Evolutionary conservation across 2,113 vertebrate genomes (phyloP), one percentile per base, ranked within the genome.

Genomic region (Podarcis muralis): DNA sequence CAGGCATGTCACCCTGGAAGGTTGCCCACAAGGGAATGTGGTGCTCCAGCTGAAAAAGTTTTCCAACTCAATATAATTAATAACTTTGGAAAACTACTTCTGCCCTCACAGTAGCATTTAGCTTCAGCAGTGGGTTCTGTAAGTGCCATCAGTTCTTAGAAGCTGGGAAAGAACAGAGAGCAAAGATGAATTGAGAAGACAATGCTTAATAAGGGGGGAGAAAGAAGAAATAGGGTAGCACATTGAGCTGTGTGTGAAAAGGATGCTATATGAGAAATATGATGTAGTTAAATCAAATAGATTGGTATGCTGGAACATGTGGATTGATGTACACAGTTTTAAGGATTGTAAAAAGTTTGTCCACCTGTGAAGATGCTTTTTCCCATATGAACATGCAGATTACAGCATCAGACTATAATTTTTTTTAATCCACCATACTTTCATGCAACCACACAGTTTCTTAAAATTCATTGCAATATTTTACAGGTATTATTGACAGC

Each of bases 401-500:
- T 89, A 4, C 68, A 87, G n/a, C 40, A 53, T 37, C 32, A 43
- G 18, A 43, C 16, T 84, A 9, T 1, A 9, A 18, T 25, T 23
- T 68, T 68, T 68, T 23, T 68, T 68, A 15, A 40, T 13, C 40
- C 13, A 48, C 43, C 48, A 53, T 22, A 25, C 76, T 27, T 78
- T 23, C 22, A 13, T 69, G 37, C 7, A 65, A 5, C 25, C 40
- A 23, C 43, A 71, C 43, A 71, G 8, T 87, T 87, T 40, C 74
- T 89, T 6, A 65, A 90, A 76, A 13, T 57, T 75, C 53, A 20
- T 43, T 53, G 2, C 23, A 0, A 0, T 93, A 88, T 94, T 89
- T 94, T 93, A 20, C 96, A 99, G 99, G 99, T 81, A 99, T 99
- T 91, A 99, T 99, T 93, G 99, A 99, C 97, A 99, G 99, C 96